These are phyloP conservation scores for Dolichoris vasculosae DNA, from an alignment of 1,140 invertebrate genomes.

Conservation along the genomic window DNA sequence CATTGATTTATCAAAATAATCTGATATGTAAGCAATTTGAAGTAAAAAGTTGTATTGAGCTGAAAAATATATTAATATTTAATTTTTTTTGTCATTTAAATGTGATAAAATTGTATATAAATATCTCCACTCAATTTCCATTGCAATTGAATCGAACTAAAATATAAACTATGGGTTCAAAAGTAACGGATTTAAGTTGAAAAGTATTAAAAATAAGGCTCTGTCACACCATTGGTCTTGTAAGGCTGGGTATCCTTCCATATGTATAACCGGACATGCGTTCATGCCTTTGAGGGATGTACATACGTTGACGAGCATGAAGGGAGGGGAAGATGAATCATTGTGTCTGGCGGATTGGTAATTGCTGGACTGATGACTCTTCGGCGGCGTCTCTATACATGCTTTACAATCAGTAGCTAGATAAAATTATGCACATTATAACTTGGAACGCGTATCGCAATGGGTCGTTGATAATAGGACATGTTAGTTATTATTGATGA, in stretches of 20 bases:
- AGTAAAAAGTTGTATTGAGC: background rate
- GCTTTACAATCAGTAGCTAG: background rate
- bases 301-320: background rate
- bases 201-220: background rate
- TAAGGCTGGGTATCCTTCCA: background rate
- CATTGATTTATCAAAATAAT: background rate
- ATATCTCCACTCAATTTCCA: background rate
- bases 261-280: slow-evolving; percentile 16
- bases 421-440: background rate
- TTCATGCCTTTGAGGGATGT: background rate
- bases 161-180: background rate
- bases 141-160: background rate
- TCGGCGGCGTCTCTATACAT: background rate
- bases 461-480: background rate
- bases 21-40: background rate
- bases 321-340: slow-evolving; percentile 32
- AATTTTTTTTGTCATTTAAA: slow-evolving; percentile 21
- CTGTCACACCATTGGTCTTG: background rate
- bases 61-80: background rate
- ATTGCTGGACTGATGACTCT: slow-evolving; percentile 43
- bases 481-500: slow-evolving; percentile 16
- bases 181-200: background rate
- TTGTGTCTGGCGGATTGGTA: slow-evolving; percentile 13
- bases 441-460: background rate
- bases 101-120: background rate